phyloP scores from a whole-genome alignment of 2,113 vertebrate species.

The Boulengeromyrus knoepffleri region DNA sequence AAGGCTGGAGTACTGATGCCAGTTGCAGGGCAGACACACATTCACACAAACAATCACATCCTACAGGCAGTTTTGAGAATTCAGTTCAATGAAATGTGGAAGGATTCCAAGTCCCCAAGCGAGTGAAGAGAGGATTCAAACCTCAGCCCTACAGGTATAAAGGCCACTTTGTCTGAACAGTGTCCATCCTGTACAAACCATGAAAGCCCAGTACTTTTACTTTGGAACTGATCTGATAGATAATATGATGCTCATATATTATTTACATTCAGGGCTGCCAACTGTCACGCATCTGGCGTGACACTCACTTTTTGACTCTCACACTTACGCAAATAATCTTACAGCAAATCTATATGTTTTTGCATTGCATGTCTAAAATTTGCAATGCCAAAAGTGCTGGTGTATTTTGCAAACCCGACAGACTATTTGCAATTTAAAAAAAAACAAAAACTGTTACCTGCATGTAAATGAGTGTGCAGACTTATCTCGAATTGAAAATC shows the following conservation, averaged over 20 bases:
- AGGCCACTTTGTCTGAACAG: not conserved
- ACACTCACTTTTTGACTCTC: not conserved
- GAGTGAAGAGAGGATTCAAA: not conserved
- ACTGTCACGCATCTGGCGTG: not conserved
- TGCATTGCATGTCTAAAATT: not conserved
- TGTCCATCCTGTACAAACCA: not conserved
- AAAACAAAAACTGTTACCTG: not conserved
- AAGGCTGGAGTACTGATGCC: not conserved
- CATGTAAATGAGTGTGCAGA: not conserved
- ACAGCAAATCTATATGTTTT: not conserved
- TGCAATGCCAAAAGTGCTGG: not conserved
- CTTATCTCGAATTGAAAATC: not conserved
- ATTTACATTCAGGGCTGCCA: not conserved
- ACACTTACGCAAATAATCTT: not conserved
- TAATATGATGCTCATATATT: not conserved
- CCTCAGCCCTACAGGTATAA: not conserved
- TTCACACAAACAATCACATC: not conserved
- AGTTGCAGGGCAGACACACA: not conserved
- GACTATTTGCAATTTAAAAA: not conserved
- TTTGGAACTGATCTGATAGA: not conserved
- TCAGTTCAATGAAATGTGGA: not conserved
- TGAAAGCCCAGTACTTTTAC: not conserved
- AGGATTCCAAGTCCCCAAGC: not conserved
- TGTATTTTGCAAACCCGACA: not conserved
- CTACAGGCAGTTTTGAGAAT: not conserved